These are phyloP conservation scores for Cyclura pinguis DNA, from an alignment of 2,797 vertebrate genomes.

Conservation along the genomic window DNA sequence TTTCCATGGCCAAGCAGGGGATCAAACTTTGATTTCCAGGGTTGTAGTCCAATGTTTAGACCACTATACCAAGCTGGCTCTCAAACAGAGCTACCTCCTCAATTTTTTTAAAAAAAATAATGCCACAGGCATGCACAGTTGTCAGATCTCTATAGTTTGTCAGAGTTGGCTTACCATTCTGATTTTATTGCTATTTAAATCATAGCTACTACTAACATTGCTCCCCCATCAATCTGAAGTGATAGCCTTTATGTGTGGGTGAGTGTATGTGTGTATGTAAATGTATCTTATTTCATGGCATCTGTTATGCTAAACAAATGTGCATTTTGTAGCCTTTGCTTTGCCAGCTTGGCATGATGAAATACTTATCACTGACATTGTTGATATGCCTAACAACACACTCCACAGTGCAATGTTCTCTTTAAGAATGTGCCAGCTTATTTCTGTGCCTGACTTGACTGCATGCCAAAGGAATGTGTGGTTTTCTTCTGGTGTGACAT, in stretches of 20 bases:
- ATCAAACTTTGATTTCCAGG: too few relatives aligned
- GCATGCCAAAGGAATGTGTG: slow-evolving; percentile 23
- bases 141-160: slow-evolving; percentile 2
- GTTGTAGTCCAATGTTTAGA: too few relatives aligned
- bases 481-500: slow-evolving; percentile 3
- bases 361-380: neutral
- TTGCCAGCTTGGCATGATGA: neutral
- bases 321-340: neutral
- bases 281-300: neutral
- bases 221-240: slow-evolving; percentile 4
- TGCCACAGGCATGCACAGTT: neutral
- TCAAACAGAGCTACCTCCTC: too few relatives aligned
- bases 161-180: neutral
- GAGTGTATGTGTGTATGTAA: neutral
- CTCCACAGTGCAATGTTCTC: neutral
- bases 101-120: too few relatives aligned
- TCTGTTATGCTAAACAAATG: slow-evolving; percentile 15
- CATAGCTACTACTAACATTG: neutral
- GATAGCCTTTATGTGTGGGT: neutral
- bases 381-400: neutral
- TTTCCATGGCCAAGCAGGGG: too few relatives aligned
- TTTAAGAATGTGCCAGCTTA: slow-evolving; percentile 40
- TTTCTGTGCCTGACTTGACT: slow-evolving; percentile 33
- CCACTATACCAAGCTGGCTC: too few relatives aligned
- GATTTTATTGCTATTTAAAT: neutral